phyloP scores from a whole-genome alignment of 1,140 invertebrate species.

The Macrobrachium rosenbergii region DNA sequence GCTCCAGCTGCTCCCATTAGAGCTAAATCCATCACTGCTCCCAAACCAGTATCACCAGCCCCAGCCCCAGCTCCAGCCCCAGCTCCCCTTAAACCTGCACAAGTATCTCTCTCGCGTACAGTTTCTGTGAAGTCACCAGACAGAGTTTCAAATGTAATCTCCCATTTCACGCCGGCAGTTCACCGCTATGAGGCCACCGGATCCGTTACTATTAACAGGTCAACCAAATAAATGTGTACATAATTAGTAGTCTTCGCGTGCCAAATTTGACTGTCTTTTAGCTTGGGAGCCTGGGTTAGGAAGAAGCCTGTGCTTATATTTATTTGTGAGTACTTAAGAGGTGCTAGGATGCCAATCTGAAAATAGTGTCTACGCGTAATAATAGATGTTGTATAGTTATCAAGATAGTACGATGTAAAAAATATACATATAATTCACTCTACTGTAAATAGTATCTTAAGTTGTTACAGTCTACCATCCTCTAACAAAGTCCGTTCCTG shows the following conservation, averaged over 20 bases:
- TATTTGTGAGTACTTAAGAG: not conserved
- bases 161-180: slow-evolving; percentile 59
- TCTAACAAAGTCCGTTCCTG: no score
- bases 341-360: not conserved
- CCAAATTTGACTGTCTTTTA: not conserved
- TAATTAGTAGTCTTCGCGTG: not conserved
- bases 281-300: not conserved
- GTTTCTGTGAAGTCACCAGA: slow-evolving; percentile 58
- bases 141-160: slow-evolving; percentile 43
- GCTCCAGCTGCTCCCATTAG: not conserved
- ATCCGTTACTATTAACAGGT: slow-evolving; percentile 46
- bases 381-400: no score
- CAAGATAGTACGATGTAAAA: no score
- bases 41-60: not conserved
- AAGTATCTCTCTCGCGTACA: slow-evolving; percentile 34
- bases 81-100: not conserved
- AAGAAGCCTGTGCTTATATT: not conserved
- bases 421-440: no score
- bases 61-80: not conserved
- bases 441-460: no score
- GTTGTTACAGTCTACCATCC: no score
- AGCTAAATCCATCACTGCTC: not conserved
- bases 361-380: no score
- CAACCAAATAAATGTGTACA: not conserved
- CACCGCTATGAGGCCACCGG: slow-evolving; percentile 62